phyloP scores from a whole-genome alignment of 2,888 invertebrate genomes.

The Spicauda simplicius region DNA sequence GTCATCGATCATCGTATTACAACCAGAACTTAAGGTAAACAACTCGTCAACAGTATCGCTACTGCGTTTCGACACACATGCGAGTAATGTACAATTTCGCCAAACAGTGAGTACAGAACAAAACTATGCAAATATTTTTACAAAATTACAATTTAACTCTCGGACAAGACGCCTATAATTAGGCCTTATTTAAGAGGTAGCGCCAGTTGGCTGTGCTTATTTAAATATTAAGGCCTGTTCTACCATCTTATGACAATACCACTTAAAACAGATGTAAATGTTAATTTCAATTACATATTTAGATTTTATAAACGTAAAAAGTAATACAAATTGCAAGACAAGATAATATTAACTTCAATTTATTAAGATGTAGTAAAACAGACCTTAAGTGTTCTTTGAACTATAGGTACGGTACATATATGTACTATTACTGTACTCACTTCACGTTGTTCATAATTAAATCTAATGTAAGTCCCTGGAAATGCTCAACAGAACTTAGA shows the following conservation, averaged over 20 bases:
- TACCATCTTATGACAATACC: not conserved
- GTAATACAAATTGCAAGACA: slow-evolving; percentile 22
- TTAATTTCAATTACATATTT: not conserved
- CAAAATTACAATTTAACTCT: slow-evolving; percentile 54
- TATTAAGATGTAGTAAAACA: slow-evolving; percentile 12
- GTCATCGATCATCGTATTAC: slow-evolving; percentile 61
- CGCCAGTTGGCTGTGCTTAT: slow-evolving; percentile 49
- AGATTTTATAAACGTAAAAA: slow-evolving; percentile 3
- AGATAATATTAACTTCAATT: not conserved
- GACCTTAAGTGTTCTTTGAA: slow-evolving; percentile 14
- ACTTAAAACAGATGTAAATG: not conserved
- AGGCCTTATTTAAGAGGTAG: slow-evolving; percentile 61
- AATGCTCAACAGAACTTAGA: slow-evolving; percentile 22
- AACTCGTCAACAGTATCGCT: slow-evolving; percentile 41
- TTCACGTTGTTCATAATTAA: slow-evolving; percentile 8
- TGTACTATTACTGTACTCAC: slow-evolving; percentile 38
- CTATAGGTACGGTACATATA: slow-evolving; percentile 44
- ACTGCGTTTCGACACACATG: slow-evolving; percentile 39
- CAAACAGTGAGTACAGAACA: slow-evolving; percentile 65
- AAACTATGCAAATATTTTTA: slow-evolving; percentile 51
- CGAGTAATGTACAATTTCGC: slow-evolving; percentile 44
- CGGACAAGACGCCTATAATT: slow-evolving; percentile 53
- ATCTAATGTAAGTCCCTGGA: slow-evolving; percentile 17
- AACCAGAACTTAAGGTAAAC: slow-evolving; percentile 65
- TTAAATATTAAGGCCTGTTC: slow-evolving; percentile 16